These are phyloP conservation scores for Hydraecia micacea DNA, from an alignment of 2,888 invertebrate genomes.

Conservation along the genomic window DNA sequence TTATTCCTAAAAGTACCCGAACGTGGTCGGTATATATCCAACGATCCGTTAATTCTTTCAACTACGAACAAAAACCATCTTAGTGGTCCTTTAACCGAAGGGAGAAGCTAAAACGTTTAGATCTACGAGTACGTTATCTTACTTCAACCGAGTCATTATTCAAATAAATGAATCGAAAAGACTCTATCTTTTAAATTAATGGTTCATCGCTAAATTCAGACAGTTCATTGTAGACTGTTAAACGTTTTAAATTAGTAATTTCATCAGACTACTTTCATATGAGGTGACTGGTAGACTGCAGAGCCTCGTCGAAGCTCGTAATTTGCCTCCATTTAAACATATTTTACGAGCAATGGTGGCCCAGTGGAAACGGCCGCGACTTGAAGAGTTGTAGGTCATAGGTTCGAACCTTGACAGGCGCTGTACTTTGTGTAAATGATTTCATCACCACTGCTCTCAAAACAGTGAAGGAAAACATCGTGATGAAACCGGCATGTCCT, in stretches of 20 bases:
- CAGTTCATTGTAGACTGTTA: background rate
- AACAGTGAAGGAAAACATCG: too few relatives aligned
- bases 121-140: slow-evolving; percentile 36
- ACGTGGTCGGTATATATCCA: background rate
- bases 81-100: background rate
- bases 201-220: background rate
- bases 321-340: background rate
- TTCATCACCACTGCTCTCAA: too few relatives aligned
- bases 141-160: slow-evolving; percentile 28
- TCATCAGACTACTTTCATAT: background rate
- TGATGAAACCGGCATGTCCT: too few relatives aligned
- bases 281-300: background rate
- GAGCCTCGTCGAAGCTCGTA: background rate
- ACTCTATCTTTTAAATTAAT: background rate
- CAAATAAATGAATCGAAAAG: slow-evolving; percentile 36
- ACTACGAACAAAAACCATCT: background rate
- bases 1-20: background rate
- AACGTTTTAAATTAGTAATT: background rate
- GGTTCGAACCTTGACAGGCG: too few relatives aligned
- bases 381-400: too few relatives aligned
- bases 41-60: background rate
- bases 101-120: slow-evolving; percentile 17
- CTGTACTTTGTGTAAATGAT: too few relatives aligned
- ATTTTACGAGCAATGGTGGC: too few relatives aligned
- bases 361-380: too few relatives aligned